A percentile compares a stretch with the other conserved stretches of the same genome.
These are phyloP conservation scores for Eurytoma adleriae DNA, from an alignment of 2,888 invertebrate species.

Conservation along the genomic window DNA sequence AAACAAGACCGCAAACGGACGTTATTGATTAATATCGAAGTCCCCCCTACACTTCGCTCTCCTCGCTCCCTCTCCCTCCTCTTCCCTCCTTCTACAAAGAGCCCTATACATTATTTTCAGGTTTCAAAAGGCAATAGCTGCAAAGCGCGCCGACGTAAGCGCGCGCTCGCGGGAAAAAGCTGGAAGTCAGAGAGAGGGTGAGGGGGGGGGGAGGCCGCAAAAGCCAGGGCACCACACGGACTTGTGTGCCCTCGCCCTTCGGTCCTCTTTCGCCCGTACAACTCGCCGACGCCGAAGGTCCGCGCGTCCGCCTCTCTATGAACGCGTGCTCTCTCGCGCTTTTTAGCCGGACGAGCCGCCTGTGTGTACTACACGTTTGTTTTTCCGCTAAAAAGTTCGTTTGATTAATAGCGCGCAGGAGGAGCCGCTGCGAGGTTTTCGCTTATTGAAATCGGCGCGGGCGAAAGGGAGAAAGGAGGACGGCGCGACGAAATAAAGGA, in stretches of 20 bases:
- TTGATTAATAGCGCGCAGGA: slow-evolving; percentile 70
- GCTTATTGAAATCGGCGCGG: slow-evolving; percentile 70
- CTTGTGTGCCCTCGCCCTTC: slow-evolving; percentile 41
- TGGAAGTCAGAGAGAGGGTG: slow-evolving; percentile 15
- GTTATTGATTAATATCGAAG: slow-evolving; percentile 57
- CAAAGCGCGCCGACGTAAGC: slow-evolving; percentile 58
- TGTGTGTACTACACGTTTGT: slow-evolving; percentile 55
- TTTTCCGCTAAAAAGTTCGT: slow-evolving; percentile 65
- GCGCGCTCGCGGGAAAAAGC: slow-evolving; percentile 40
- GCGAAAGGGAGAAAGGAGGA: not conserved
- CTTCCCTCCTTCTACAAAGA: slow-evolving; percentile 34
- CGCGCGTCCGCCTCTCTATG: slow-evolving; percentile 13
- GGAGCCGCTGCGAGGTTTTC: slow-evolving; percentile 60
- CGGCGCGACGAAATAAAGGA: not conserved
- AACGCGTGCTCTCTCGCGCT: slow-evolving; percentile 9
- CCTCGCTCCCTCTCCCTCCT: slow-evolving; percentile 20
- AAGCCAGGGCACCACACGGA: slow-evolving; percentile 43
- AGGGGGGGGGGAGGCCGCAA: slow-evolving; percentile 34
- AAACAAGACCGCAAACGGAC: slow-evolving; percentile 47
- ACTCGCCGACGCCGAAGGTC: slow-evolving; percentile 13
- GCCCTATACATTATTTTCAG: slow-evolving; percentile 50
- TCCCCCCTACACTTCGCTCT: slow-evolving; percentile 6
- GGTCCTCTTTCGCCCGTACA: slow-evolving; percentile 23
- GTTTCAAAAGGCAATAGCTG: slow-evolving; percentile 53
- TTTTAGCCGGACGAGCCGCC: not conserved